Evolutionary conservation across 2,888 invertebrate species (phyloP), one percentile per base, ranked within the genome.

Genomic region (Junonia oenone): DNA sequence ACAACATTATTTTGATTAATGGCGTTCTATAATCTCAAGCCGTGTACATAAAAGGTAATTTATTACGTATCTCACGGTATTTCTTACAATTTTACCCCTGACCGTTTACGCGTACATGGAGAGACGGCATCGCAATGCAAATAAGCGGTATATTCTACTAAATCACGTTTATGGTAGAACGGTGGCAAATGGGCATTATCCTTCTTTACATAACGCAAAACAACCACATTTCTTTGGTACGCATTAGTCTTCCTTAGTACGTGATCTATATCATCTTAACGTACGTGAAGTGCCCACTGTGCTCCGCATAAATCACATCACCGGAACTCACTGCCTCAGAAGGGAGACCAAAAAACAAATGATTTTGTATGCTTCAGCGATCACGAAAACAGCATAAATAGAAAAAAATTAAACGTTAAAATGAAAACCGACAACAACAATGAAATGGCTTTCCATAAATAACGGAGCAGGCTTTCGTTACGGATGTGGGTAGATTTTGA

Each of bases 401-500:
- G 77, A 80, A 81, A 68, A 81, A 86, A 83, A 82, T 76, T 83
- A 78, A 83, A 78, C 78, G 80, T 76, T 78, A 75, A 83, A 87
- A 86, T 83, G 78, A 80, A 84, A 83, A 81, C 78, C 76, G 76
- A 83, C 85, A 85, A 80, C 81, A 85, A 87, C 82, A 86, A 88
- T 84, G 84, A 83, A 86, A 83, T 79, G 76, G 83, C 78, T 83
- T 79, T 78, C 76, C 84, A 86, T 88, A 86, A 88, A 89, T 85
- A 88, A 89, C 83, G 70, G 73, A 83, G 81, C 81, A 83, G 79
- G 82, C 83, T 83, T 83, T 85, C 81, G 78, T 79, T 79, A 79
- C 81, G 84, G 83, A 87, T 87, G 84, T 83, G 83, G 82, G 85
- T 86, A 83, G 81, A 81, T 82, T 83, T 81, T 79, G 80, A 83